Base-by-base conservation (phyloP, 92 coral and sea anemone species). In the Muricea muricata region DNA sequence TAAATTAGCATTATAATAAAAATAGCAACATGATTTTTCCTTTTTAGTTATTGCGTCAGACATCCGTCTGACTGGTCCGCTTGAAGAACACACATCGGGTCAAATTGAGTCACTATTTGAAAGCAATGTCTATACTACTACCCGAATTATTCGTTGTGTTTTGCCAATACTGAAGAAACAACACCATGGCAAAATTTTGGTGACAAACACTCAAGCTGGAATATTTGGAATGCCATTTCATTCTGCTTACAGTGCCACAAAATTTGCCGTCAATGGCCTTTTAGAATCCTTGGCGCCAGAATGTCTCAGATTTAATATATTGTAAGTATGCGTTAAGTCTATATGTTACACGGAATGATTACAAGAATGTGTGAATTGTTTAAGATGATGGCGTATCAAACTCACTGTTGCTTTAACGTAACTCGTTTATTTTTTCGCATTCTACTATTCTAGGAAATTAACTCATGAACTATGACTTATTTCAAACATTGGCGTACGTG, bases 191-290 rank as follows among this genome's bases (percentile, higher is more conserved):
- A 93, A 93, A 21, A 74, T 96, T 57, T 79, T 96, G 7, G 88
- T 96, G 24, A 86, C 94, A 11, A 93, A 92, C 55, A 96, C 94
- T 84, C 99, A 96, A 75, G 99, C 99, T 46, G 99, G 99, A 20
- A 90, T 96, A 26, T 58, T 68, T 28, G 99, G 99, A 20, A 84
- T 96, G 30, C 99, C 99, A 11, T 96, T 96, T 83, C 98, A 96
- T 65, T 92, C 89, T 17, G 93, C 94, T 76, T 96, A 96, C 68
- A 90, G 99, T 58, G 99, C 99, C 0, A 91, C 98, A 35, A 96
- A 92, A 79, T 96, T 96, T 89, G 99, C 99, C n/a, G 90, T 92
- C 13, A 97, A 96, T 72, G 99, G 99, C 25, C 93, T 96, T 52
- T 84, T 96, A 55, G 99, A 96, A 83, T 85, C 98, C 4, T 81